Evolutionary conservation across 2,113 vertebrate genomes (phyloP).

Genomic region (zebrafish (Danio rerio)): GRCz12tu NC_133190.1:21654001-21654500

Average conservation of each 20-base stretch:
- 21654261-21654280: constrained; percentile 63
- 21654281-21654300: constrained; percentile 51
- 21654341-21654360: constrained; percentile 33
- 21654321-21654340: constrained; percentile 54
- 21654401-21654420: not conserved
- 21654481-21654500: no score
- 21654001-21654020: constrained; percentile 23
- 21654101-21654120: constrained; percentile 29
- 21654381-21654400: constrained; percentile 40
- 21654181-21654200: constrained; percentile 23
- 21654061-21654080: not conserved
- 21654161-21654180: constrained; percentile 49
- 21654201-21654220: constrained; percentile 48
- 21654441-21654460: no score
- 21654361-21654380: constrained; percentile 35
- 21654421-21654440: constrained; percentile 11
- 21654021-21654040: constrained; percentile 20
- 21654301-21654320: constrained; percentile 56
- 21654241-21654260: constrained; percentile 63
- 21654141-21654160: not conserved
- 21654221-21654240: constrained; percentile 71
- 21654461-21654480: no score
- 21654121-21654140: constrained; percentile 5
- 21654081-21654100: not conserved
- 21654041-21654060: not conserved